Evolutionary conservation across 2,888 invertebrate species (phyloP).

Genomic region (Baronia brevicornis): DNA sequence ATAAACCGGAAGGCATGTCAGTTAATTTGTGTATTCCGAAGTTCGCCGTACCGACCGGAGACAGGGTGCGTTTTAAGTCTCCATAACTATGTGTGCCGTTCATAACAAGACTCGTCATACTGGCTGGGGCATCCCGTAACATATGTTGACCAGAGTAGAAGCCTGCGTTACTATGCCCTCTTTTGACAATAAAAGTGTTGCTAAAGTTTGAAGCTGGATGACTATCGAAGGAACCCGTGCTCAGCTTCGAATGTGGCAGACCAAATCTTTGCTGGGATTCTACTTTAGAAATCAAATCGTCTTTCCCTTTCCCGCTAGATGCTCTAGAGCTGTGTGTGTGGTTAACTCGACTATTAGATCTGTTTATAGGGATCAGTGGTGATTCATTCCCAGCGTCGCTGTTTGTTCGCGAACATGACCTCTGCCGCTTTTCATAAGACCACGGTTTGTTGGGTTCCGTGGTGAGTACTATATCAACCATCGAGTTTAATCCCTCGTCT

Average conservation of each 20-base stretch:
- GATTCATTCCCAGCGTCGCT: constrained; percentile 57
- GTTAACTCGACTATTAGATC: constrained; percentile 41
- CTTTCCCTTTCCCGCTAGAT: constrained; percentile 40
- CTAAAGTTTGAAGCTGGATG: constrained; percentile 40
- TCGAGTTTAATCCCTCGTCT: constrained; percentile 81
- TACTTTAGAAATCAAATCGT: constrained; percentile 35
- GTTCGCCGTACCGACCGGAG: constrained; percentile 52
- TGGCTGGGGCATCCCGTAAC: constrained; percentile 62
- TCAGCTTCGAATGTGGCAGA: constrained; percentile 41
- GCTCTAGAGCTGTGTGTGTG: constrained; percentile 45
- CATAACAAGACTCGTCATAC: constrained; percentile 64
- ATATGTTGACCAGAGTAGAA: constrained; percentile 78
- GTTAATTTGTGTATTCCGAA: constrained; percentile 78
- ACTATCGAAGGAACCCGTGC: constrained; percentile 12
- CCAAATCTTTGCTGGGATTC: constrained; percentile 52
- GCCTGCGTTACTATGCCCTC: constrained; percentile 78
- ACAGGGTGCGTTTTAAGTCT: constrained; percentile 60
- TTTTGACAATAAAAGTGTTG: constrained; percentile 75
- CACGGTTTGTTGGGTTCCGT: constrained; percentile 66
- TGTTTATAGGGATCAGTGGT: constrained; percentile 50
- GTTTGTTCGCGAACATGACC: constrained; percentile 54
- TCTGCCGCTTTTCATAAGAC: constrained; percentile 60
- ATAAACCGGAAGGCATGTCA: constrained; percentile 83
- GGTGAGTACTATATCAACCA: constrained; percentile 83
- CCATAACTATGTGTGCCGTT: constrained; percentile 61